A percentile compares a stretch with the other conserved stretches of the same genome.
These are phyloP conservation scores for Dasyornis broadbenti DNA, from an alignment of 2,113 vertebrate species.

Conservation along the genomic window DNA sequence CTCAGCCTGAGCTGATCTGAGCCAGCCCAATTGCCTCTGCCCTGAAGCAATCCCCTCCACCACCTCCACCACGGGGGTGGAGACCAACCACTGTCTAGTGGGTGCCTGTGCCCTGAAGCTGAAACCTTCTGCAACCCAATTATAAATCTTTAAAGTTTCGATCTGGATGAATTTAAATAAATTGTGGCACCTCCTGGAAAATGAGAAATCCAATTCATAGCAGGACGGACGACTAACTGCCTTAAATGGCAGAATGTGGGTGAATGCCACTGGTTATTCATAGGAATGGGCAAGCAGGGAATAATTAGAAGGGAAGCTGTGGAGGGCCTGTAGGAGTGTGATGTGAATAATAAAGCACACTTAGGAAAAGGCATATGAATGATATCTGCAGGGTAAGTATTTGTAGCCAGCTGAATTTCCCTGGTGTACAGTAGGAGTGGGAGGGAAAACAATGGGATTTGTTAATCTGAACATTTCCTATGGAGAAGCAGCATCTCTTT, in stretches of 20 bases:
- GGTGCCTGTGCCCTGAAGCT: not conserved
- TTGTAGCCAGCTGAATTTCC: constrained; percentile 49
- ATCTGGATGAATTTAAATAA: not conserved
- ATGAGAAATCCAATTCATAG: not conserved
- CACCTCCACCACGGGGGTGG: rapidly evolving
- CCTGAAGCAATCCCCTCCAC: not conserved
- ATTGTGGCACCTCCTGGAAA: not conserved
- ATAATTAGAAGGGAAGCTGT: constrained; percentile 37
- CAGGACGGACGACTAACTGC: not conserved
- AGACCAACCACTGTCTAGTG: not conserved
- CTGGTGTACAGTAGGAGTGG: constrained; percentile 2
- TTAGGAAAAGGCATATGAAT: constrained; percentile 35
- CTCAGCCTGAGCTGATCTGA: not conserved
- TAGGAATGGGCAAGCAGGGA: constrained; percentile 22
- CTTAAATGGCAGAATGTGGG: constrained; percentile 35
- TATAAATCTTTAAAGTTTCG: not conserved
- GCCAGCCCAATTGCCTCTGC: not conserved
- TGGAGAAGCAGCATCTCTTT: not conserved
- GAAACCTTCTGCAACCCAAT: not conserved
- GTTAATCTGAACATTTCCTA: constrained; percentile 3
- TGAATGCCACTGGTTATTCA: constrained; percentile 42
- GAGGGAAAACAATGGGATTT: constrained; percentile 35
- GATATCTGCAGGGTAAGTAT: constrained; percentile 55
- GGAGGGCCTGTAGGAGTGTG: constrained; percentile 30
- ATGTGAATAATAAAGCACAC: constrained; percentile 43